Base-by-base conservation (phyloP, 2,797 vertebrate genomes). In the Heteromormyrus szaboi region DNA sequence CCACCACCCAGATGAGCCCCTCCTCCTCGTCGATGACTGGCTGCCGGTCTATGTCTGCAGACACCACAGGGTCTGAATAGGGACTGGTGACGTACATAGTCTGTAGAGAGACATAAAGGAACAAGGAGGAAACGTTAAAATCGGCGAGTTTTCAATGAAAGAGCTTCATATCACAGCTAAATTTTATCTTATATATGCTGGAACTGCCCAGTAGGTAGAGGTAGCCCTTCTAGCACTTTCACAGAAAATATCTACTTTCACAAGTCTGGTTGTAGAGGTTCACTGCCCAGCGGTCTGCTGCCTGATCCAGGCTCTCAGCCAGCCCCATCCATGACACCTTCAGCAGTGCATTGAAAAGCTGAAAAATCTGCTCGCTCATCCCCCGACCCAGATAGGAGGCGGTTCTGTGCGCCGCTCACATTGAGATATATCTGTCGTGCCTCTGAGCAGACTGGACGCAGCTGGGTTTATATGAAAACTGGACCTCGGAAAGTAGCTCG, bases 21-120 rank as follows among this genome's bases (percentile, higher is more conserved):
- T 99, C 99, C 92, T 99, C 99, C 93, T 99, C 99, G 4, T 99
- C 99, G 6, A 98, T 97, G 81, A 99, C 98, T 6, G 98, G 99
- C 85, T 99, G 98, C 1, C 98, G 98, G 93, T 99, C 98, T 91
- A 98, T 96, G 88, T 98, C 98, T 85, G 98, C 97, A 0, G 98
- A 99, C 6, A 97, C 97, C 89, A 99, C 97, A 0, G 98, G 97
- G 91, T 99, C 99, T 0, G 99, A 99, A 91, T 99, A 99, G 0
- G 98, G 98, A 92, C 99, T 99, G 41, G 98, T 99, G 89, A 98
- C 97, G 91, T 95, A 99, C 97, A 99, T 97, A 19, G 97, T 99
- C 99, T 99, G 93, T 3, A 4, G 56, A 22, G 81, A 9, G 5
- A 44, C n/a, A 72, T 4, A 86, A 50, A 37, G 14, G 44, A 76